Base-by-base conservation (phyloP, 2,113 vertebrate species). In the Chloebia gouldiae region DNA sequence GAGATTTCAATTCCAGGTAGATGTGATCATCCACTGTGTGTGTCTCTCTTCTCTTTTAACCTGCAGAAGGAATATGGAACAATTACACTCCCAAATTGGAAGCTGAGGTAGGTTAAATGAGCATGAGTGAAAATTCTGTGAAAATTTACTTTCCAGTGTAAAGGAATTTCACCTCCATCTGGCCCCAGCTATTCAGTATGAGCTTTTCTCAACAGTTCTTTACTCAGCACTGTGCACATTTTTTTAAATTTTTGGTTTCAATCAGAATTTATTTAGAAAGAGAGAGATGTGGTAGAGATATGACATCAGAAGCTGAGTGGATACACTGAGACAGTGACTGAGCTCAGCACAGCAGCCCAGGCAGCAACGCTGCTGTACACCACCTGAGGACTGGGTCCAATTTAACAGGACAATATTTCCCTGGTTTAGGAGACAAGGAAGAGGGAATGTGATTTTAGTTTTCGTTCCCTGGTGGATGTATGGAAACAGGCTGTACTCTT, bases 401-500 rank as follows among this genome's bases (percentile, higher is more conserved):
- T 69, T 79, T 65, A 93, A 42, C 4, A 47, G 75, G 28, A 71
- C 39, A 54, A 21, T 28, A 33, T 59, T 70, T 50, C 54, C 54
- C 54, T 37, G 33, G 18, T 76, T 86, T 47, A 21, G 25, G 39
- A 92, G 33, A 51, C 31, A 45, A 28, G 66, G 50, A 90, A 88
- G 44, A 79, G 18, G 12, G 14, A 50, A 27, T 61, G 51, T 50
- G 9, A 66, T 80, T 92, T 72, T 13, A 45, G 49, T 57, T 72
- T 84, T 72, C 57, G 19, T 69, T 90, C 64, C 23, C 33, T 3
- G 11, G 19, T 65, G 81, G 42, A 53, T 53, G 31, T 83, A 77
- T 77, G 68, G 86, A 86, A 92, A 81, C 57, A 45, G 50, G 50
- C 81, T 92, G 93, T 90, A 77, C 83, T 92, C 86, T 91, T 66